Base-by-base conservation (phyloP, 53 echinoderm and acorn worm species). In the Pentamera pediparva region DNA sequence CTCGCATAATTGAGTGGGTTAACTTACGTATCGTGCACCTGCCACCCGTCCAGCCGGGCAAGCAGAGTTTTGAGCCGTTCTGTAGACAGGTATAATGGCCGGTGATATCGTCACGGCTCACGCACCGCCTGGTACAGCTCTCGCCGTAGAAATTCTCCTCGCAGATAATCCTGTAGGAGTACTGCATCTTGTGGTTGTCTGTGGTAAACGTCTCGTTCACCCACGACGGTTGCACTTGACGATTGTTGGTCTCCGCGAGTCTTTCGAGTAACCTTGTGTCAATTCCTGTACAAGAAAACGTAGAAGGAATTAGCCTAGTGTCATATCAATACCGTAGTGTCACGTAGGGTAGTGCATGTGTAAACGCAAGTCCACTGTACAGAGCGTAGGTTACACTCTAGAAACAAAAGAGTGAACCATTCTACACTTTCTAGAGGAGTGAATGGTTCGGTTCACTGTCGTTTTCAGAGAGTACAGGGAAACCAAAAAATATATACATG, bases 81-180 rank as follows among this genome's bases (percentile, higher is more conserved):
- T 26, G 54, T 56, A 83, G 70, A 71, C 98, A 98, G 12, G 77
- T 61, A 75, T 84, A 98, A 65, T 98, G 98, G 4, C 91, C 88
- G 55, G 78, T 71, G 47, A 29, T 33, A 65, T 89, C 87, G 60
- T 98, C 83, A 39, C 76, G 77, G 21, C 86, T 81, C 17, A 52
- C 61, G 43, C 98, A 98, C 19, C 48, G 34, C 19, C 29, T 65
- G 18, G 65, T 61, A 54, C 98, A 98, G 39, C 74, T 67, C 32
- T 82, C 61, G 4, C 98, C 92, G 75, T 89, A 88, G 81, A 70
- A 92, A 63, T 89, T 82, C 20, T 80, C 84, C 12, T 77, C 81
- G 43, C 98, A 98, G 13, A 91, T 73, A 7, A 96, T 85, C 11
- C 98, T 77, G 51, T 85, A 98, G 25, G 83, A 85, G 56, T 83